Conservation (phyloP, 2,113 vertebrate genomes). For the Oryzias woworae region DNA sequence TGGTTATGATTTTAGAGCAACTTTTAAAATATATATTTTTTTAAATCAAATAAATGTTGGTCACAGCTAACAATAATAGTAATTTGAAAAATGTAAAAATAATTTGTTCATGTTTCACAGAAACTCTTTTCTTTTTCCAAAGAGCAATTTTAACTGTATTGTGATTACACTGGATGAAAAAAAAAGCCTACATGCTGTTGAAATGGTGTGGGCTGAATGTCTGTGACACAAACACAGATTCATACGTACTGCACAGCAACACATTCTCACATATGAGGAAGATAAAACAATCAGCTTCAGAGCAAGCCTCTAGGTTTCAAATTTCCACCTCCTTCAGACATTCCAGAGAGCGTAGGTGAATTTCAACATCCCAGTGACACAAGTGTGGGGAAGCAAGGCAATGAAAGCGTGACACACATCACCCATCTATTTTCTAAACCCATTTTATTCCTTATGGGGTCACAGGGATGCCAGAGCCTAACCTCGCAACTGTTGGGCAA, state of each 20-base stretch:
- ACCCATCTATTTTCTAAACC: no score
- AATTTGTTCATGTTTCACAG: no score
- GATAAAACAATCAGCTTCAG: conserved; percentile 34
- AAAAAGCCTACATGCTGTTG: conserved; percentile 13
- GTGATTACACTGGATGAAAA: conserved; percentile 3
- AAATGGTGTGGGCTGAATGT: conserved; percentile 43
- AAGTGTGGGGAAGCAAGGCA: conserved; percentile 18
- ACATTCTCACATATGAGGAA: conserved; percentile 3
- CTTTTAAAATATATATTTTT: no score
- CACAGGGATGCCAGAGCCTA: no score
- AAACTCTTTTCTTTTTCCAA: not conserved
- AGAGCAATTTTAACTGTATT: not conserved
- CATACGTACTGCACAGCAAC: conserved; percentile 17
- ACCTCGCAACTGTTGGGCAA: no score
- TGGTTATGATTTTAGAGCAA: no score
- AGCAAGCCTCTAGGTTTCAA: conserved; percentile 64
- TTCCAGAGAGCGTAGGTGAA: conserved; percentile 58
- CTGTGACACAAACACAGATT: conserved; percentile 36
- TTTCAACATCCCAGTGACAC: conserved; percentile 43
- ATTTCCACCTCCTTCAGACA: conserved; percentile 52
- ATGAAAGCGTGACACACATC: conserved; percentile 7
- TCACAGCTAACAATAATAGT: not conserved
- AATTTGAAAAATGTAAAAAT: no score
- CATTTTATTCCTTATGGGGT: no score
- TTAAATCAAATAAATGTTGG: not conserved